These are phyloP conservation scores for Phaethornis superciliosus DNA, from an alignment of 2,113 vertebrate genomes.

Conservation along the genomic window DNA sequence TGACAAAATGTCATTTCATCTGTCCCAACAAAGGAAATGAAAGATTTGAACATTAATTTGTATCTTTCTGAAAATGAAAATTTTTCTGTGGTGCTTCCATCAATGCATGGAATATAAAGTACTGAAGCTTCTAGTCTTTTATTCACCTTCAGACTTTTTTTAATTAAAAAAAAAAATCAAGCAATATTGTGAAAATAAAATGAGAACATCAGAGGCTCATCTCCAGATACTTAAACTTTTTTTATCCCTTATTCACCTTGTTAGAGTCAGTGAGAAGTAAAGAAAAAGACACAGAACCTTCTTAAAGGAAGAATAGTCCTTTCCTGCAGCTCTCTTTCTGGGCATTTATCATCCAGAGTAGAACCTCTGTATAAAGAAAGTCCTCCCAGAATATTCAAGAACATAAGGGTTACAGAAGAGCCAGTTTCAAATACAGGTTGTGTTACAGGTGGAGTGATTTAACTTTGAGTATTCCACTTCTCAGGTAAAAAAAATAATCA, in stretches of 20 bases:
- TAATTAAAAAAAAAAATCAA: not conserved
- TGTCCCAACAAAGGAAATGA: constrained; percentile 26
- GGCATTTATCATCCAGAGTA: not conserved
- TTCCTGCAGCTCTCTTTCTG: not conserved
- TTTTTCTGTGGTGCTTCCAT: not conserved
- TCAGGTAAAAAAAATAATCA: not conserved
- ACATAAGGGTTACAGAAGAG: not conserved
- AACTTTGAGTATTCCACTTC: not conserved
- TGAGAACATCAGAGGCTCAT: not conserved
- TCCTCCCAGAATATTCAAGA: not conserved
- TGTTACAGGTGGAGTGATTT: not conserved
- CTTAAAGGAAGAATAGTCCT: not conserved
- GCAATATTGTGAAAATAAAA: constrained; percentile 41
- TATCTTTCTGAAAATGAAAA: not conserved
- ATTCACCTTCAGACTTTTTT: not conserved
- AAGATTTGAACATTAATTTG: not conserved
- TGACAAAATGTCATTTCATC: constrained; percentile 13
- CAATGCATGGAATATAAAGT: not conserved
- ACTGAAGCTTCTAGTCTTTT: not conserved
- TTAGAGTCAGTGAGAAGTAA: not conserved
- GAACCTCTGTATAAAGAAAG: not conserved
- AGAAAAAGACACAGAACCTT: not conserved
- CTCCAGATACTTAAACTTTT: constrained; percentile 12
- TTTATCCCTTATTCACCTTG: not conserved
- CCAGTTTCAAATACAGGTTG: not conserved